phyloP scores from a whole-genome alignment of 53 echinoderm and acorn worm genomes.

The Arbacia lixula region DNA sequence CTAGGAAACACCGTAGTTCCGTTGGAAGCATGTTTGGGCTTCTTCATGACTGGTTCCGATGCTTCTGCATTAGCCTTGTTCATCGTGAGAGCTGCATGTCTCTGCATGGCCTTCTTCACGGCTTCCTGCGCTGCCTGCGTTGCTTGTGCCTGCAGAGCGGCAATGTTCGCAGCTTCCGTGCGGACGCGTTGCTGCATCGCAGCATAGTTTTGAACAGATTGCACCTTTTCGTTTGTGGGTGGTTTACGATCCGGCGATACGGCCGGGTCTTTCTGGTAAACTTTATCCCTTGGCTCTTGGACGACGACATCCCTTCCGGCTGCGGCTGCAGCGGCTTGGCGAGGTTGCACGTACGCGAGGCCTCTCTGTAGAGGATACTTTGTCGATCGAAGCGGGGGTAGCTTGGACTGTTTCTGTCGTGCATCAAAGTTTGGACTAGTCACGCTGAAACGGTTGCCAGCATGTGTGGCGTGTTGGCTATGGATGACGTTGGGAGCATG shows the following conservation, averaged over 20 bases:
- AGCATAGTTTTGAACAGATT: constrained; percentile 8
- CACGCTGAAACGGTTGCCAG: neutral
- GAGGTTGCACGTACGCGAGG: constrained; percentile 51
- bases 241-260: neutral
- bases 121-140: constrained; percentile 37
- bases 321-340: neutral
- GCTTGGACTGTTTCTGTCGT: neutral
- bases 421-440: neutral
- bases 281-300: neutral
- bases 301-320: neutral
- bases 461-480: neutral
- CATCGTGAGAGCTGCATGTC: neutral
- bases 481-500: neutral
- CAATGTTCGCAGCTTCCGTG: constrained; percentile 44
- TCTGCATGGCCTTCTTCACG: constrained; percentile 22
- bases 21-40: neutral
- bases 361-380: constrained; percentile 47
- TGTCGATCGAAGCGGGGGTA: neutral
- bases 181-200: constrained; percentile 51
- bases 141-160: constrained; percentile 48
- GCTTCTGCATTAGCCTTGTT: neutral
- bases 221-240: neutral
- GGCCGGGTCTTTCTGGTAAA: neutral
- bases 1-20: neutral
- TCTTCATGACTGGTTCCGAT: neutral